These are phyloP conservation scores for Harpagifer antarcticus DNA, from an alignment of 2,797 vertebrate species.

Conservation along the genomic window DNA sequence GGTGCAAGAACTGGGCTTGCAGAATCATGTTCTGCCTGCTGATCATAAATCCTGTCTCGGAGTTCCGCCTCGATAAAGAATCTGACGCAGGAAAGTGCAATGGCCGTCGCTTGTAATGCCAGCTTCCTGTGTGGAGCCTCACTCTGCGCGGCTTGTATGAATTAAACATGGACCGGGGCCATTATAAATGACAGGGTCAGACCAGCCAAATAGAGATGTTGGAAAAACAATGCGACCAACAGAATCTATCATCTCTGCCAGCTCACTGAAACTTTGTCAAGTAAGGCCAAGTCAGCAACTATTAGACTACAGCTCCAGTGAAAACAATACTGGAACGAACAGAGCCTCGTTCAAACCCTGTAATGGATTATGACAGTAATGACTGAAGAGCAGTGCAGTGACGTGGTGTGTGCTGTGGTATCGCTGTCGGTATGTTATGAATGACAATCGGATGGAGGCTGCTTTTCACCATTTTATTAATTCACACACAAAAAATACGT, in stretches of 20 bases:
- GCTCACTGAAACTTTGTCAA: constrained; percentile 64
- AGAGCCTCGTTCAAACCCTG: constrained; percentile 29
- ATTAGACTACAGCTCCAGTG: constrained; percentile 33
- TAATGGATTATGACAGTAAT: constrained; percentile 21
- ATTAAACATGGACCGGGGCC: constrained; percentile 71
- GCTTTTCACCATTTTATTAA: constrained; percentile 18
- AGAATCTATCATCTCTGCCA: constrained; percentile 71
- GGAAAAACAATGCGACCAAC: constrained; percentile 75
- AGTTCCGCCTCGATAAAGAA: constrained; percentile 64
- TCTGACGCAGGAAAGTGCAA: constrained; percentile 67
- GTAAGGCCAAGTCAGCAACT: constrained; percentile 65
- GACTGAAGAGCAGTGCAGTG: constrained; percentile 21
- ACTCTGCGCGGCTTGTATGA: constrained; percentile 60
- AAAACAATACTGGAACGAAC: constrained; percentile 25
- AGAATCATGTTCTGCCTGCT: constrained; percentile 48
- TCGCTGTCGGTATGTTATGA: constrained; percentile 29
- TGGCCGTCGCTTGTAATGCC: constrained; percentile 56
- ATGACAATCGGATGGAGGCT: constrained; percentile 26
- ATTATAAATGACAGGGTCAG: constrained; percentile 76
- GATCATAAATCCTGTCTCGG: constrained; percentile 55
- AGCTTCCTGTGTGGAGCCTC: constrained; percentile 66
- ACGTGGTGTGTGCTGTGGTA: constrained; percentile 31
- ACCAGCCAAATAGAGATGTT: constrained; percentile 68
- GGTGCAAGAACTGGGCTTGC: constrained; percentile 28
- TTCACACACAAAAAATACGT: constrained; percentile 2